phyloP scores from a whole-genome alignment of 2,888 invertebrate species.

The Drosophila koepferae region DNA sequence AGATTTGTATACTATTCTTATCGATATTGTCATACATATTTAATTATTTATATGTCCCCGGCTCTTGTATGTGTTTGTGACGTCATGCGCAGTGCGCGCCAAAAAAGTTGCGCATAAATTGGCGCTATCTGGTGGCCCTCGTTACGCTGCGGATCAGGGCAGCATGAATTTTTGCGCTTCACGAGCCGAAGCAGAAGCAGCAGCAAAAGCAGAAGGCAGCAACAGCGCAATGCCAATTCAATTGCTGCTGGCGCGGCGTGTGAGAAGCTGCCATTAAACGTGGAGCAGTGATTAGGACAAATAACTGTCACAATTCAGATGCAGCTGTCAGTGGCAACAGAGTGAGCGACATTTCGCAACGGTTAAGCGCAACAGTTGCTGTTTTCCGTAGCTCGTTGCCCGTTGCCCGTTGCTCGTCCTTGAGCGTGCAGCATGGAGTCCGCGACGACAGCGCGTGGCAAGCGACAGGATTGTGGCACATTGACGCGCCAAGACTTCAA shows the following conservation, averaged over 20 bases:
- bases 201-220: background rate
- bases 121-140: constrained; percentile 22
- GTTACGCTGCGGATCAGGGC: constrained; percentile 29
- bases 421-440: constrained; percentile 18
- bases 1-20: background rate
- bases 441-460: constrained; percentile 28
- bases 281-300: constrained; percentile 17
- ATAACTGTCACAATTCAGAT: constrained; percentile 2
- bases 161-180: constrained; percentile 25
- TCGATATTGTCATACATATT: background rate
- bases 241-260: constrained; percentile 13
- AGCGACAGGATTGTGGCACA: constrained; percentile 56
- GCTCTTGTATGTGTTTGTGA: background rate
- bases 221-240: constrained; percentile 27
- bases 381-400: background rate
- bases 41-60: background rate
- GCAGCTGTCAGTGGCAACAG: constrained; percentile 7
- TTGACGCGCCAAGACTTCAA: constrained; percentile 84
- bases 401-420: constrained; percentile 15
- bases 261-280: constrained; percentile 18
- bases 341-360: constrained; percentile 19
- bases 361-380: constrained; percentile 43
- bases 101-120: constrained; percentile 8
- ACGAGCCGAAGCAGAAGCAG: constrained; percentile 4
- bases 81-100: constrained; percentile 41